Percentiles rank a stretch among this genome's conserved stretches.
phyloP scores from a whole-genome alignment of 1,140 invertebrate genomes.

The Acromyrmex echinatior region DNA sequence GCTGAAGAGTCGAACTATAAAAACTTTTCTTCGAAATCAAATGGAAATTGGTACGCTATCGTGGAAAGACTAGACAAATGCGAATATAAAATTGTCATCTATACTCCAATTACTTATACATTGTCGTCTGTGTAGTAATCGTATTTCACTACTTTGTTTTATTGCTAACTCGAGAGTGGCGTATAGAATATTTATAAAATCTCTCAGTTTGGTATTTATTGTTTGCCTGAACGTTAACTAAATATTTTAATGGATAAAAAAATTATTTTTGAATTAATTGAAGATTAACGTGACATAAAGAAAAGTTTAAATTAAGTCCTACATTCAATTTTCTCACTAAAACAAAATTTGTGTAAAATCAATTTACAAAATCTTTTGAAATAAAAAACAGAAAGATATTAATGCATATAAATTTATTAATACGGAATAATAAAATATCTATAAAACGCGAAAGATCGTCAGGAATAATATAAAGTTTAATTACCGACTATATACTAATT shows the following conservation, averaged over 20 bases:
- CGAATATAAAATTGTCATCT: slow-evolving; percentile 43
- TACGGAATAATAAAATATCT: slow-evolving; percentile 11
- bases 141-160: slow-evolving; percentile 1
- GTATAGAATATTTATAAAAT: not conserved
- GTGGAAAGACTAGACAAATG: slow-evolving; percentile 23
- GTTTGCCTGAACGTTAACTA: not conserved
- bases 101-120: slow-evolving; percentile 43
- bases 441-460: not conserved
- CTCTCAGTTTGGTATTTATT: not conserved
- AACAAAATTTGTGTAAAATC: not conserved
- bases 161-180: not conserved
- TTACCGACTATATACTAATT: slow-evolving; percentile 49
- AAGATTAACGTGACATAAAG: not conserved
- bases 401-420: not conserved
- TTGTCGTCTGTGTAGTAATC: slow-evolving; percentile 17
- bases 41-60: slow-evolving; percentile 36
- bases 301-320: not conserved
- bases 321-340: not conserved
- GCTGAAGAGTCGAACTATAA: not conserved
- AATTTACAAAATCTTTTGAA: not conserved
- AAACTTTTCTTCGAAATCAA: slow-evolving; percentile 6
- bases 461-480: slow-evolving; percentile 38
- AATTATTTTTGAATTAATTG: not conserved
- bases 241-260: not conserved
- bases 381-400: not conserved